A percentile compares a stretch with the other conserved stretches of the same genome.
phyloP scores from a whole-genome alignment of 1,140 invertebrate genomes.

The Drosophila jambulina region DNA sequence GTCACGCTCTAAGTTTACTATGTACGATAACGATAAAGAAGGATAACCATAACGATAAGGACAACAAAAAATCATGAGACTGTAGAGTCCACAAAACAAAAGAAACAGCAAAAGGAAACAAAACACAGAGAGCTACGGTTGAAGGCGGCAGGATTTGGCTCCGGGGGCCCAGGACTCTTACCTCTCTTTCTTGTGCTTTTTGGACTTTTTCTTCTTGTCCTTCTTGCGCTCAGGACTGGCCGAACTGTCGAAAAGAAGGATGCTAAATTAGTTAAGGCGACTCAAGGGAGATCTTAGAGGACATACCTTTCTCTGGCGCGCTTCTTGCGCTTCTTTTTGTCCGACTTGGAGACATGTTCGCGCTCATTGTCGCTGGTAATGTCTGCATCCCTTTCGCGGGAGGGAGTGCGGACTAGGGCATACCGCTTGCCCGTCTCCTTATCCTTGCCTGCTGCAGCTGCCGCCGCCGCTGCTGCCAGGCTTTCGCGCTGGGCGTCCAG shows the following conservation, averaged over 20 bases:
- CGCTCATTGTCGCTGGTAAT: conserved; percentile 61
- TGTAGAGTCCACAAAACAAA: conserved; percentile 20
- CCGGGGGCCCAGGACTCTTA: conserved; percentile 74
- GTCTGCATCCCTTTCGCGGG: conserved; percentile 68
- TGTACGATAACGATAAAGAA: conserved; percentile 25
- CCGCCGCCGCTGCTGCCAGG: conserved; percentile 86
- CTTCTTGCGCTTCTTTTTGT: conserved; percentile 87
- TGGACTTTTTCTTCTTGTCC: conserved; percentile 89
- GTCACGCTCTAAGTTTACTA: conserved; percentile 49
- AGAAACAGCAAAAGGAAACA: conserved; percentile 26
- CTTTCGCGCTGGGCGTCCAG: conserved; percentile 85
- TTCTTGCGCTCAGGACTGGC: conserved; percentile 88
- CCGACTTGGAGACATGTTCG: conserved; percentile 78
- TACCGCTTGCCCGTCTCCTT: conserved; percentile 86
- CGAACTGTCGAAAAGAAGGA: conserved; percentile 78
- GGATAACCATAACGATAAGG: conserved; percentile 28
- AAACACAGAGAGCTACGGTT: conserved; percentile 65
- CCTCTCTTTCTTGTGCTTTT: conserved; percentile 90
- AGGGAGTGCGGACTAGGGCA: conserved; percentile 88
- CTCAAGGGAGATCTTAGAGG: neutral
- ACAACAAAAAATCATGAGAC: conserved; percentile 39
- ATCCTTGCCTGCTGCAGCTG: conserved; percentile 80
- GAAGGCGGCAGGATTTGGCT: conserved; percentile 15
- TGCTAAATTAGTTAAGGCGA: neutral
- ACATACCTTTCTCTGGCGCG: conserved; percentile 78